These are phyloP conservation scores for Nesoenas mayeri DNA, from an alignment of 2,113 vertebrate species.

Conservation along the genomic window DNA sequence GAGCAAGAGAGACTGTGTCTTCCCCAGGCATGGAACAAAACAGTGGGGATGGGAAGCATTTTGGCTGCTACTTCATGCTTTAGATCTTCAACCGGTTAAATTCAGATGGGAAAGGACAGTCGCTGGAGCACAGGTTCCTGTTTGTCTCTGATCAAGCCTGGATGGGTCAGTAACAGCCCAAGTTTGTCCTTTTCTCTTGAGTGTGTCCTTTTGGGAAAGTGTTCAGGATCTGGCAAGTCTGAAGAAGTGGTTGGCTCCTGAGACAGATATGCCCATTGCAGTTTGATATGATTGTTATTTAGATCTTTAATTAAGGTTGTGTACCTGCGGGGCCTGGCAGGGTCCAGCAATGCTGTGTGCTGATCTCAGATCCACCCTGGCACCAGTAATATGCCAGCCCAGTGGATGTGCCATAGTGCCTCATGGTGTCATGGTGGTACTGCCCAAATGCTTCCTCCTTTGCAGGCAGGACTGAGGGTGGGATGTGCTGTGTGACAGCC, in stretches of 20 bases:
- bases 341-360: background rate
- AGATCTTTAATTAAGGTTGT: background rate
- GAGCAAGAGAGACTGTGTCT: background rate
- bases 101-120: background rate
- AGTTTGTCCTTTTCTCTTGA: background rate
- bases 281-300: background rate
- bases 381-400: background rate
- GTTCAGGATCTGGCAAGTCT: background rate
- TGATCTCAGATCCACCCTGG: background rate
- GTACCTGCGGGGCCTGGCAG: background rate
- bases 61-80: background rate
- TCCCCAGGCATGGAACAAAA: background rate
- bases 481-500: background rate
- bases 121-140: background rate
- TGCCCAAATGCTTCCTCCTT: background rate
- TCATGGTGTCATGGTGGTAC: background rate
- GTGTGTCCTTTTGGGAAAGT: background rate
- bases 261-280: background rate
- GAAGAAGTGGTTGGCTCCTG: background rate
- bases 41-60: background rate
- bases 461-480: background rate
- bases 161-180: background rate
- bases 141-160: background rate
- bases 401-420: fast-evolving
- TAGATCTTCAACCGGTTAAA: background rate